Evolutionary conservation across 2,113 vertebrate genomes (phyloP), one percentile per base, ranked within the genome.

Genomic region (Corythornis cristatus): DNA sequence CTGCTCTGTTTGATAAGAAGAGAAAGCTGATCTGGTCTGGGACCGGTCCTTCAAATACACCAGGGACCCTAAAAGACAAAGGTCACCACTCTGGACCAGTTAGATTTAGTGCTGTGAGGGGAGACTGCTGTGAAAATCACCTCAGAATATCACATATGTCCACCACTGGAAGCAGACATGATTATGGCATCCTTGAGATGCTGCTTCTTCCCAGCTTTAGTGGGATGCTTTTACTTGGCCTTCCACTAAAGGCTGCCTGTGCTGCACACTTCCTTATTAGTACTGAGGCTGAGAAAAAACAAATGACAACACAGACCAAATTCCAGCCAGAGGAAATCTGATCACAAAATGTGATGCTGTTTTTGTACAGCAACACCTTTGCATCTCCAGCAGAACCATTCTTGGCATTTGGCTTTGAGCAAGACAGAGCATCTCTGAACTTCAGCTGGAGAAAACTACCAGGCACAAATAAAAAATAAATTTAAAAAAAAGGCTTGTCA

Each of bases 321-420:
- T 71, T 85, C 31, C 68, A 87, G 21, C 25, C 62, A 83, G 64
- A 73, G 60, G 17, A 85, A 56, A 35, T 64, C 45, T 23, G 62
- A 54, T 70, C 60, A 57, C 15, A 80, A 83, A 83, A 73, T 23
- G 5, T 48, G 31, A 74, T 45, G 23, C 37, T 35, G 18, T 11
- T 91, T 68, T 86, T 61, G 43, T 50, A 43, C 33, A 53, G 25
- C 68, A 75, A 53, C n/a, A 75, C 50, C 43, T 86, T 48, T 4
- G 1, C 20, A n/a, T 77, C 67, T 85, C 46, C 58, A 84, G 54
- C 62, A 89, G 62, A 85, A 76, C 46, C 12, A 17, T 50, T 77
- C 51, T 67, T 92, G 68, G 64, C 42, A 33, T 83, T 76, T 87
- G 57, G 22, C 68, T 85, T 80, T 87, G 37, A 92, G 46, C 37